A percentile compares a stretch with the other conserved stretches of the same genome.
Conservation (phyloP, 2,797 vertebrate species). For the Glyptemys insculpta region DNA sequence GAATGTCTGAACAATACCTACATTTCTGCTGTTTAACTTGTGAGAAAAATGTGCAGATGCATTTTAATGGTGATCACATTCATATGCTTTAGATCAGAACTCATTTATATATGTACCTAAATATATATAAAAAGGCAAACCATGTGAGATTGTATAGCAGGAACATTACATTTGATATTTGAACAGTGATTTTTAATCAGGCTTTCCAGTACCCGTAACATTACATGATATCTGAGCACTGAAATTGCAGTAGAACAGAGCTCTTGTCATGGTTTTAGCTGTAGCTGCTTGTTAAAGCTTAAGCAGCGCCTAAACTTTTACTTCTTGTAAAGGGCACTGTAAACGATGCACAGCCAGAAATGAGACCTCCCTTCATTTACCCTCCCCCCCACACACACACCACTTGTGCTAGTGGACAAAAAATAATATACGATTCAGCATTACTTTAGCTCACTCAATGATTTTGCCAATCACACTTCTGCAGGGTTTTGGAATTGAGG, state of each 20-base stretch:
- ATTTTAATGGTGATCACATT: neutral
- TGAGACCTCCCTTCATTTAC: conserved; percentile 8
- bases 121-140: conserved; percentile 7
- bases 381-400: accelerated
- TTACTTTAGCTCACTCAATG: neutral
- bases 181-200: neutral
- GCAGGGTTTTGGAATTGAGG: conserved; percentile 1
- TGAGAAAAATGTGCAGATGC: conserved; percentile 25
- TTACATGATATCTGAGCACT: neutral
- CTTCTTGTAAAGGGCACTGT: conserved; percentile 55
- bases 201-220: neutral
- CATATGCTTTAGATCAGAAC: neutral
- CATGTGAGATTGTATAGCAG: neutral
- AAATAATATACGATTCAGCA: neutral
- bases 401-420: neutral
- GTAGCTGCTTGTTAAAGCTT: conserved; percentile 51
- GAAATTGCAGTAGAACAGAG: conserved; percentile 18
- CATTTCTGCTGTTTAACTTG: conserved; percentile 65
- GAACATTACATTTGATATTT: neutral
- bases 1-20: neutral
- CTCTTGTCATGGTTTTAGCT: conserved; percentile 3
- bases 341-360: conserved; percentile 60
- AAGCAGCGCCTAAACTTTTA: conserved; percentile 74
- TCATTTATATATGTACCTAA: neutral
- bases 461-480: conserved; percentile 13